Percentiles rank a stretch among this genome's conserved stretches.
phyloP scores from a whole-genome alignment of 2,113 vertebrate genomes.

The Pteruthius melanotis region DNA sequence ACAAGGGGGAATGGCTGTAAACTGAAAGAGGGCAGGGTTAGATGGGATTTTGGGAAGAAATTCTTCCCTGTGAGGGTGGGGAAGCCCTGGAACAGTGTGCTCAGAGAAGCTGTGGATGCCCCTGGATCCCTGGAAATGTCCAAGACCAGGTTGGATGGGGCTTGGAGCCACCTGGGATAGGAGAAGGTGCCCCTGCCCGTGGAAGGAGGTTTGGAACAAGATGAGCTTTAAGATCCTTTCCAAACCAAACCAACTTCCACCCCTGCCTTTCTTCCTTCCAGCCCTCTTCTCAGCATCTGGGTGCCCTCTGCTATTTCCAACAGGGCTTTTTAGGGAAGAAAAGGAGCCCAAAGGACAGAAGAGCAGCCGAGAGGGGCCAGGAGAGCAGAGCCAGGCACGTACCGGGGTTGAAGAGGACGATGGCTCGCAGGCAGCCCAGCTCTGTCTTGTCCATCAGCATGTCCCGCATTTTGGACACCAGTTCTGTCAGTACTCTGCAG shows the following conservation, averaged over 20 bases:
- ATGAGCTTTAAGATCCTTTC: neutral
- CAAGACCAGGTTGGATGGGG: rapidly evolving
- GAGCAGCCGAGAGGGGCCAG: neutral
- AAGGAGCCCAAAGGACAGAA: neutral
- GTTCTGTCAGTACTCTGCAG: conserved; percentile 93
- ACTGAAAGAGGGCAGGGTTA: neutral
- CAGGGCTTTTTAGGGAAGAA: neutral
- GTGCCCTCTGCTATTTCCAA: neutral
- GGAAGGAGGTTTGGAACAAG: neutral
- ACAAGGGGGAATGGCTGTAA: neutral
- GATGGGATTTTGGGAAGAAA: neutral
- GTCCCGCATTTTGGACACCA: conserved; percentile 98
- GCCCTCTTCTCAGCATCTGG: neutral
- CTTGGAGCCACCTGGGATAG: neutral
- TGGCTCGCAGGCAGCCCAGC: conserved; percentile 94
- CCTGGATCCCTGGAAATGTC: neutral
- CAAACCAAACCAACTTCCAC: neutral
- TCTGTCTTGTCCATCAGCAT: conserved; percentile 99
- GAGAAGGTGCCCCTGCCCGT: neutral
- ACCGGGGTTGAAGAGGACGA: conserved; percentile 98
- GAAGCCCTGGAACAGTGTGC: neutral
- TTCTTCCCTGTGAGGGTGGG: neutral
- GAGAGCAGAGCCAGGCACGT: neutral
- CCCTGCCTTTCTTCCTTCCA: neutral
- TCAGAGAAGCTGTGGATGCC: neutral